Evolutionary conservation across 2,888 invertebrate species (phyloP).

Genomic region (Anorthoa munda): DNA sequence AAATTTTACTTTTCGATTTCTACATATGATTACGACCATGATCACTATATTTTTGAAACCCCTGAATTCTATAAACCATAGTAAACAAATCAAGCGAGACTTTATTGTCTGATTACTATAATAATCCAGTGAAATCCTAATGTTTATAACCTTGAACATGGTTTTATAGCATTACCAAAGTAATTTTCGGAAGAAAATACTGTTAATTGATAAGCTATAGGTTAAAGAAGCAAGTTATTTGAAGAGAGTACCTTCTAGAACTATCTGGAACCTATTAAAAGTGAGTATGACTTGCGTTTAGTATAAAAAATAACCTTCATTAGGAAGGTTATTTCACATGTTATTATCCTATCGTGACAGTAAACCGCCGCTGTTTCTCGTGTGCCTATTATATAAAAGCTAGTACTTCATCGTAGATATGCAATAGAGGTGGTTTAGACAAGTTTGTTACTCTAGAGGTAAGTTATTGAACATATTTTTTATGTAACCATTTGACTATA

Average conservation of each 20-base stretch:
- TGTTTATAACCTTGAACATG: conserved; percentile 56
- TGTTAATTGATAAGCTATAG: not conserved
- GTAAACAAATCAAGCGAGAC: conserved; percentile 18
- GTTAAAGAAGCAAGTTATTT: conserved; percentile 7
- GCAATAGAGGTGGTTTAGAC: conserved; percentile 14
- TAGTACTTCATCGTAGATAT: conserved; percentile 6
- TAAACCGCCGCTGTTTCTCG: conserved; percentile 4
- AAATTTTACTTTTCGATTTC: conserved; percentile 28
- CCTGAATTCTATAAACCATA: not conserved
- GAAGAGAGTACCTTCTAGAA: conserved; percentile 19
- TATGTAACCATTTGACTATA: not conserved
- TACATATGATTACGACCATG: conserved; percentile 27
- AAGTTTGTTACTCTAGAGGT: conserved; percentile 14
- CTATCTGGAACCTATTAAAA: conserved; percentile 1
- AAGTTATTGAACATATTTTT: conserved; percentile 4
- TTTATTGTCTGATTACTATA: conserved; percentile 22
- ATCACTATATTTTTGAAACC: conserved; percentile 4
- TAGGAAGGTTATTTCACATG: conserved; percentile 49
- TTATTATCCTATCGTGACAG: conserved; percentile 26
- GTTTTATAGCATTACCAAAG: conserved; percentile 25
- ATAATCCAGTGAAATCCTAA: conserved; percentile 10
- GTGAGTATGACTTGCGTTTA: conserved; percentile 56
- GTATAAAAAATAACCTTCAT: conserved; percentile 52
- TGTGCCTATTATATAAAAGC: conserved; percentile 10
- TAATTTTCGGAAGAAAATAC: conserved; percentile 5